Base-by-base conservation (phyloP, 2,113 vertebrate species). In the Struthidea cinerea region DNA sequence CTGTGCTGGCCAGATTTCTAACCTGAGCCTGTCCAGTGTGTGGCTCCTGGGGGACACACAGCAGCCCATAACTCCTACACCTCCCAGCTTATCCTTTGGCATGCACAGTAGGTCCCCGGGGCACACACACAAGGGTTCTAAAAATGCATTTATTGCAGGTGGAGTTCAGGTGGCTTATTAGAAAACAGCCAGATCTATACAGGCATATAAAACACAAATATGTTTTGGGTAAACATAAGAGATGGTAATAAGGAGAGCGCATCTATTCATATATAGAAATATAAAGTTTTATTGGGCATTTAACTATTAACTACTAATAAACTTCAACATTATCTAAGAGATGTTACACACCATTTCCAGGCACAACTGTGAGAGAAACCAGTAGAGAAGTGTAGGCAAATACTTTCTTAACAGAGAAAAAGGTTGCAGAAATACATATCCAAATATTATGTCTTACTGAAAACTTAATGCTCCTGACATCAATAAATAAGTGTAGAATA, bases 61-160 rank as follows among this genome's bases (percentile, higher is more conserved):
- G 23, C 28, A 77, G 33, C 46, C 53, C 49, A 10, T 7, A 16
- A 11, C 19, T 32, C 56, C 28, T 27, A 19, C 27, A 74, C 12
- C 37, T 80, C 67, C 42, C 22, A 2, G 4, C 10, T 35, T 17
- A 23, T 15, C 67, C 42, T 60, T 44, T 56, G 75, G 30, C 55
- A 46, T 4, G n/a, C 32, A 71, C 23, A 33, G 49, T 1, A 17
- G 5, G 26, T 5, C n/a, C 28, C 28, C 1, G 0, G 37, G 17
- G 50, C 59, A 33, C 49, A 35, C 26, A 39, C 22, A 35, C 9
- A 28, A 0, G 9, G 12, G 27, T 23, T 88, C 56, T 20, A 46
- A 77, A 90, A 79, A 79, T 35, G 53, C 30, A 20, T 69, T 37
- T 47, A 8, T n/a, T 44, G 33, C 32, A 59, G 22, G 24, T 65